phyloP scores from a whole-genome alignment of 2,888 invertebrate species.

The Mimumesa dahlbomi region DNA sequence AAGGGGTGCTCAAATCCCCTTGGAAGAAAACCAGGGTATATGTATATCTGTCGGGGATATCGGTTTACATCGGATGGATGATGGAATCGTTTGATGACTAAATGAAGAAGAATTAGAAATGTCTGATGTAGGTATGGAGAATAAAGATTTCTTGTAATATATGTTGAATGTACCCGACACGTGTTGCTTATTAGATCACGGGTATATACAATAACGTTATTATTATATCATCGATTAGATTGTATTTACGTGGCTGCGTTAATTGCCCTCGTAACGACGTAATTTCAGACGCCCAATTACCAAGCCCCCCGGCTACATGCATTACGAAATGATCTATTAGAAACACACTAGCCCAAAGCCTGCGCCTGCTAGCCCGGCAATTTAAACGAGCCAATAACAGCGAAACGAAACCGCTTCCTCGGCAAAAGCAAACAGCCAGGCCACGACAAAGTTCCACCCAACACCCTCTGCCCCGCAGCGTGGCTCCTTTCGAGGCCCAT shows the following conservation, averaged over 20 bases:
- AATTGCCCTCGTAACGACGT: constrained; percentile 37
- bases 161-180: too few relatives aligned
- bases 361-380: constrained; percentile 23
- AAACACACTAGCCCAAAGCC: constrained; percentile 19
- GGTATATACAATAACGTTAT: background rate
- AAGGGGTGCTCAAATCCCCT: constrained; percentile 67
- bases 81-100: constrained; percentile 4
- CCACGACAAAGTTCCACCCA: constrained; percentile 48
- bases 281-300: constrained; percentile 41
- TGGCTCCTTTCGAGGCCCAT: constrained; percentile 58
- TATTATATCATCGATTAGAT: constrained; percentile 9
- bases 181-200: background rate
- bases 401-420: constrained; percentile 43
- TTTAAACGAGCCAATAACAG: constrained; percentile 48
- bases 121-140: too few relatives aligned
- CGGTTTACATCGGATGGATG: background rate
- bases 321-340: constrained; percentile 47
- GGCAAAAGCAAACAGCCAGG: constrained; percentile 56
- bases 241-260: constrained; percentile 27
- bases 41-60: constrained; percentile 16
- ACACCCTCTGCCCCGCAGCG: too few relatives aligned
- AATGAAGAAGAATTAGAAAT: too few relatives aligned
- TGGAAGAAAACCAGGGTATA: constrained; percentile 39
- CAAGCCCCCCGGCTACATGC: constrained; percentile 6
- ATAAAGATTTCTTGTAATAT: too few relatives aligned